These are phyloP conservation scores for Eidolon helvum DNA, from an alignment of 2,113 vertebrate species.

Conservation along the genomic window DNA sequence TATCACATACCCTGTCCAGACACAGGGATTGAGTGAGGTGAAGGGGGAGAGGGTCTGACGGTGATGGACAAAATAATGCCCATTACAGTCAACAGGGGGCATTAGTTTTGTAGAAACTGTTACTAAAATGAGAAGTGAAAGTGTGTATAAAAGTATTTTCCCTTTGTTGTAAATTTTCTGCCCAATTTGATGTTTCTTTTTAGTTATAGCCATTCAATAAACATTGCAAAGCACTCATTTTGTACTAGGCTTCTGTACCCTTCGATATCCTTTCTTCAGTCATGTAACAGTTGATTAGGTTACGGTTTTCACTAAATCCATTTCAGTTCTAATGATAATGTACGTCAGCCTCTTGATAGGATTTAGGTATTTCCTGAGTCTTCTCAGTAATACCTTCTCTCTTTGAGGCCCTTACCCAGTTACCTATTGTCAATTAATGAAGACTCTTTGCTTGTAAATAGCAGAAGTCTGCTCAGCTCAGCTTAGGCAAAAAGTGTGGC, in stretches of 20 bases:
- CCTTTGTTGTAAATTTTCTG: not conserved
- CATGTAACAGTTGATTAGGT: not conserved
- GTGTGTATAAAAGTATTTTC: not conserved
- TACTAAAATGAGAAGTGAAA: not conserved
- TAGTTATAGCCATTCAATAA: not conserved
- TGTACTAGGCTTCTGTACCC: not conserved
- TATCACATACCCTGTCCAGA: not conserved
- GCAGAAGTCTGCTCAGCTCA: not conserved
- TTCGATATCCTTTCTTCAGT: not conserved
- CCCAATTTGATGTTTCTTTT: not conserved
- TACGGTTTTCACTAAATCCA: conserved; percentile 22
- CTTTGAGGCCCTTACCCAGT: not conserved
- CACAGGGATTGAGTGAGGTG: not conserved
- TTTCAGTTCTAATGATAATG: not conserved
- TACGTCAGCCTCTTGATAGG: conserved; percentile 1
- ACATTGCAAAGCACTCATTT: not conserved
- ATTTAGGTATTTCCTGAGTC: conserved; percentile 16
- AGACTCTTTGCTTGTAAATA: not conserved
- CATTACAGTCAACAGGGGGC: not conserved
- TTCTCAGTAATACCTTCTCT: not conserved
- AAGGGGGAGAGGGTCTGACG: not conserved
- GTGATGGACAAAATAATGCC: not conserved
- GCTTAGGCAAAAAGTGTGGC: not conserved
- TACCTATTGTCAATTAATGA: not conserved
- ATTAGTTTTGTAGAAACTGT: not conserved